Percentiles rank a stretch among this genome's conserved stretches.
Conservation (phyloP, 2,888 invertebrate genomes). For the Helicoverpa assulta region DNA sequence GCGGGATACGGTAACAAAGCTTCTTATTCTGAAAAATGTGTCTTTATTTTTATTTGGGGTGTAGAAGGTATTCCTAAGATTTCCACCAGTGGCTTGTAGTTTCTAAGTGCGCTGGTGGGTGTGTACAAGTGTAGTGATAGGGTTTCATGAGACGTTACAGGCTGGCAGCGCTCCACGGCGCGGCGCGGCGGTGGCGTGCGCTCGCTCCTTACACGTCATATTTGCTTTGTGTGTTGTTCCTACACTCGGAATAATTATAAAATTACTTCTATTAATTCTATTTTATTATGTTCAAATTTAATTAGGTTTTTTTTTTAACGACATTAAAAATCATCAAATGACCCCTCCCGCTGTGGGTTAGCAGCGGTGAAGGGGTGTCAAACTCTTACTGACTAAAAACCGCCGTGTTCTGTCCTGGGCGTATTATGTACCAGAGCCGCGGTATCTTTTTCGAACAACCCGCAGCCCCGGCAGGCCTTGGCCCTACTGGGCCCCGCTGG, state of each 20-base stretch:
- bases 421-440: no score
- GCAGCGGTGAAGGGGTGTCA: no score
- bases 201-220: slow-evolving; percentile 26
- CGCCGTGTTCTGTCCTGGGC: no score
- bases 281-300: neutral
- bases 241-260: neutral
- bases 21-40: slow-evolving; percentile 27
- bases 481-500: no score
- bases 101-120: slow-evolving; percentile 29
- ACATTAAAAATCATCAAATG: no score
- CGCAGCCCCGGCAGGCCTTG: no score
- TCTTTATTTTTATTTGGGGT: slow-evolving; percentile 37
- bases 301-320: no score
- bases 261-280: neutral
- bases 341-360: no score
- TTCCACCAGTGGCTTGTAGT: slow-evolving; percentile 20
- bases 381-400: no score
- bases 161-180: slow-evolving; percentile 54
- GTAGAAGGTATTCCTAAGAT: neutral
- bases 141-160: slow-evolving; percentile 49
- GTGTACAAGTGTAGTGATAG: slow-evolving; percentile 40
- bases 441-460: no score
- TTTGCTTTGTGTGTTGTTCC: neutral
- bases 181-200: neutral
- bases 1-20: slow-evolving; percentile 13